Conservation (phyloP, 2,888 invertebrate species). For the Hypena proboscidalis region DNA sequence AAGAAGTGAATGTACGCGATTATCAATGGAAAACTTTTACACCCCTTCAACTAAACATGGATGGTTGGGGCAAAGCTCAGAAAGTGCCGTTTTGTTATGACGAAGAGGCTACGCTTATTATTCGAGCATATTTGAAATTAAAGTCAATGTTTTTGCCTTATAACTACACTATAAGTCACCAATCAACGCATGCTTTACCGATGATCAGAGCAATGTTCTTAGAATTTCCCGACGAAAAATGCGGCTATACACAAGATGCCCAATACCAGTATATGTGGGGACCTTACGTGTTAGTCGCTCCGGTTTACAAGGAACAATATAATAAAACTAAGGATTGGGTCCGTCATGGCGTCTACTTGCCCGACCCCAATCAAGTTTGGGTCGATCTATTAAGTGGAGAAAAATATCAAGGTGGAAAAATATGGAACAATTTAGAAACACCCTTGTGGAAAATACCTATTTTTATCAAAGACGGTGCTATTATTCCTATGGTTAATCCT, state of each 20-base stretch:
- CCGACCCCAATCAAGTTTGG: constrained; percentile 68
- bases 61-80: constrained; percentile 71
- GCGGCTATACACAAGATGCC: constrained; percentile 66
- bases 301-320: constrained; percentile 60
- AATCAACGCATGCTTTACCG: constrained; percentile 66
- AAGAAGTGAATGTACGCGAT: constrained; percentile 70
- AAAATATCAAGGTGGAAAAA: constrained; percentile 74
- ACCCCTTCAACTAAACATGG: constrained; percentile 78
- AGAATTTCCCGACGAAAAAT: constrained; percentile 64
- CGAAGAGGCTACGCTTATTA: constrained; percentile 63
- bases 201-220: constrained; percentile 79
- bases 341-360: constrained; percentile 69
- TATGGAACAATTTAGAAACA: constrained; percentile 62
- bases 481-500: constrained; percentile 71
- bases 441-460: constrained; percentile 78
- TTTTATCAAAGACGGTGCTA: constrained; percentile 73
- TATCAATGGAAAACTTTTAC: constrained; percentile 81
- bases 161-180: constrained; percentile 69
- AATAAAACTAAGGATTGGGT: constrained; percentile 41
- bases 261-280: constrained; percentile 82
- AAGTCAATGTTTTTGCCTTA: constrained; percentile 77
- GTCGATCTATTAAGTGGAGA: constrained; percentile 73
- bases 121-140: constrained; percentile 75
- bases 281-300: constrained; percentile 72
- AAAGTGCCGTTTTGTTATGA: constrained; percentile 76